Evolutionary conservation across 2,888 invertebrate species (phyloP), one percentile per base, ranked within the genome.

Genomic region (Glaucopsyche alexis): DNA sequence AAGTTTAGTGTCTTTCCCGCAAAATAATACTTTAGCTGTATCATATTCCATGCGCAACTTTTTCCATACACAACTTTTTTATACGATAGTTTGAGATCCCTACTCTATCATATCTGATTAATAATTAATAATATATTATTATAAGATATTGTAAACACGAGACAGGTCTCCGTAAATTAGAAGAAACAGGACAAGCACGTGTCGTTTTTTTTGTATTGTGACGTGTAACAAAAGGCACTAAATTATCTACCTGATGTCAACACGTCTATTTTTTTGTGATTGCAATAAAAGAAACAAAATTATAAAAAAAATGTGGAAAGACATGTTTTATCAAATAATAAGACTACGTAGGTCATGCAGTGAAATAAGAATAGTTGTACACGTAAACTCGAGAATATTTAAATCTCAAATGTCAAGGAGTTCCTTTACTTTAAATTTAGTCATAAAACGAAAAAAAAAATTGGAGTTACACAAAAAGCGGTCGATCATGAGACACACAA

Each of bases 391-490:
- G 29, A 67, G 19, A 67, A 45, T 7, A 11, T 69, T 49, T 7
- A 19, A 29, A 29, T 69, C 19, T 7, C 4, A 47, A 69, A 69
- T 69, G 69, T 47, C 67, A 42, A 67, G 67, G 67, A 42, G 49
- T 49, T 69, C 29, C 19, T 69, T 29, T 38, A 29, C 29, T 9
- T 65, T 38, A 65, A 40, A 69, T 72, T 74, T 73, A 60, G 52
- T 73, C 49, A 71, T 73, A 72, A 72, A 72, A 72, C 3, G 49
- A 40, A 60, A 45, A 66, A 66, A 5, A 50, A 66, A 66, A 66
- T 29, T 16, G 16, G 11, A 29, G 60, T 38, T 45, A 55, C 60
- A 52, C 38, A 47, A 70, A 69, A 70, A 29, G 64, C 71, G 45
- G 47, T 45, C 47, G 38, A 47, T 47, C 47, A 47, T 49, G 50